phyloP scores from a whole-genome alignment of 2,888 invertebrate genomes.

The Alcis repandata region DNA sequence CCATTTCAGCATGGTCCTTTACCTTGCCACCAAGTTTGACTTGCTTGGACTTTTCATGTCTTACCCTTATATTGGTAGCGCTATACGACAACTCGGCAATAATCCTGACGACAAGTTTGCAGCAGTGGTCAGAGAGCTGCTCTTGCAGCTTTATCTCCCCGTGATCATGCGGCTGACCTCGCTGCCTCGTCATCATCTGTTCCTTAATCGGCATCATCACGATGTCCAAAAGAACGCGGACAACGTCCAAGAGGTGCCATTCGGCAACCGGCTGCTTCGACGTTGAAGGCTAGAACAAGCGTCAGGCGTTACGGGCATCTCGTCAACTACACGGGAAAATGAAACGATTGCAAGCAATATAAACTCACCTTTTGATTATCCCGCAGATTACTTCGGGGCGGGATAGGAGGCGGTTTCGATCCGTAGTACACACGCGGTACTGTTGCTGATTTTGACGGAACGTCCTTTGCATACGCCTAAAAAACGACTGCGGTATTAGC shows the following conservation, averaged over 20 bases:
- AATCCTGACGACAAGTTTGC: slow-evolving; percentile 92
- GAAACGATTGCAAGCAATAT: neutral
- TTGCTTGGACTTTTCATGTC: neutral
- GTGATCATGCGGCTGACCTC: slow-evolving; percentile 77
- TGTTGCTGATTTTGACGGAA: slow-evolving; percentile 73
- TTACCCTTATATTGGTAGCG: slow-evolving; percentile 67
- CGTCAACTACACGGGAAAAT: neutral
- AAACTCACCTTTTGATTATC: slow-evolving; percentile 62
- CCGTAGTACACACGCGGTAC: slow-evolving; percentile 72
- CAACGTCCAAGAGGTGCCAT: slow-evolving; percentile 92
- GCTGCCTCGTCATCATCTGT: slow-evolving; percentile 81
- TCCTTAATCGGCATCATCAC: slow-evolving; percentile 92
- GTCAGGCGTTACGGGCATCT: neutral
- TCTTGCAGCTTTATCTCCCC: slow-evolving; percentile 85
- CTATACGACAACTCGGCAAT: slow-evolving; percentile 92
- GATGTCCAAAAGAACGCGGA: slow-evolving; percentile 93
- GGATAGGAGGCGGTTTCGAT: slow-evolving; percentile 77
- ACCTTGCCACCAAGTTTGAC: neutral
- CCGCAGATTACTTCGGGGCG: slow-evolving; percentile 70
- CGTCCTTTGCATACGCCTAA: slow-evolving; percentile 61
- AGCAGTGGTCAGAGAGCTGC: slow-evolving; percentile 89
- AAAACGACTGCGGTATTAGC: slow-evolving; percentile 12
- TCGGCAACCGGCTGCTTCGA: slow-evolving; percentile 64
- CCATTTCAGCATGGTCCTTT: neutral
- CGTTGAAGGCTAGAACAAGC: slow-evolving; percentile 58